Base-by-base conservation (phyloP, 2,113 vertebrate species). In the Saimiri boliviensis region DNA sequence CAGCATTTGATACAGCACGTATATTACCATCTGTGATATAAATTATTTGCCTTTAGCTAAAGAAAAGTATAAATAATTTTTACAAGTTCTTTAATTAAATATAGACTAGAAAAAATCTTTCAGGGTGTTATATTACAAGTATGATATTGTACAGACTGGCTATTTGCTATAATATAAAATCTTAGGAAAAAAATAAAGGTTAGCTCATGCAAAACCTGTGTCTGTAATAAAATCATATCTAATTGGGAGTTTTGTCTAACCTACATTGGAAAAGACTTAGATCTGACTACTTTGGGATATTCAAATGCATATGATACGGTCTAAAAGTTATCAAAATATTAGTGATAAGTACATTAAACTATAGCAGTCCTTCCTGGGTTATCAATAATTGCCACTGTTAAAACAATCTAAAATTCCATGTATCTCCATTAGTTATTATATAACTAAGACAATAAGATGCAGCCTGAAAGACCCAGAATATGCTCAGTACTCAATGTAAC, bases 91-190 rank as follows among this genome's bases (percentile, higher is more conserved):
- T 96, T 63, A 93, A 40, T 77, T 37, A 89, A 93, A 96, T 96
- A 52, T 88, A 91, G 2, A 93, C 58, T 54, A 73, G 70, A 97
- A 32, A 16, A n/a, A 94, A 93, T 49, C 87, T 95, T 97, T 95
- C 93, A 91, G 20, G 54, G 8, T 66, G 83, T 95, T 42, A 1
- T 71, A 86, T 79, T 89, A 76, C 1, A 40, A 40, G 25, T 42
- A 89, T 74, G 25, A 82, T 32, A 90, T 23, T 90, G 49, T 17
- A 91, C 37, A 97, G 35, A 88, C 1, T 27, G 0, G 21, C 0
- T 45, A 94, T 87, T 97, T 95, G 47, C 70, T 45, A 9, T 19
- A 49, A 71, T 0, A 4, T 77, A 58, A 49, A 71, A 70, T 94
- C 32, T 42, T 79, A 32, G 42, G 2, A 27, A 47, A 47, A 23